A percentile compares a stretch with the other conserved stretches of the same genome.
Evolutionary conservation across 2,888 invertebrate species (phyloP).

Genomic region (Cheilosia vernalis): DNA sequence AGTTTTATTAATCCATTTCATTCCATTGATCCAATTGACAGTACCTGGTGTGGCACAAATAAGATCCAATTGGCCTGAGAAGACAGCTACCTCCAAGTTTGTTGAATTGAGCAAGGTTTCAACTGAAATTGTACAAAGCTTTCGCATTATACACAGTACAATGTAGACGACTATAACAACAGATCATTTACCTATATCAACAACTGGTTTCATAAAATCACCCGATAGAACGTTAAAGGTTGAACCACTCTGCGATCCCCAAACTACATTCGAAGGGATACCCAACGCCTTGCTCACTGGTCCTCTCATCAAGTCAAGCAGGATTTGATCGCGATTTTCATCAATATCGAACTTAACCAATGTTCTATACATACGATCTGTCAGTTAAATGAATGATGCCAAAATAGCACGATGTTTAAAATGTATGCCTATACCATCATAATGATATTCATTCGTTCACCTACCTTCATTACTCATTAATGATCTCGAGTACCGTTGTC

Average conservation of each 20-base stretch:
- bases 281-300: slow-evolving; percentile 87
- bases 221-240: slow-evolving; percentile 86
- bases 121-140: slow-evolving; percentile 84
- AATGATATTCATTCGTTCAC: slow-evolving; percentile 9
- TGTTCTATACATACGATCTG: slow-evolving; percentile 80
- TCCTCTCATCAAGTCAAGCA: slow-evolving; percentile 88
- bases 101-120: slow-evolving; percentile 88
- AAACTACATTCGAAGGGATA: slow-evolving; percentile 87
- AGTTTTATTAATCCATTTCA: slow-evolving; percentile 87
- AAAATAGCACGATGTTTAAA: too few species aligned
- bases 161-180: background rate
- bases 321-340: slow-evolving; percentile 79
- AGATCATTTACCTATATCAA: slow-evolving; percentile 85
- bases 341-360: slow-evolving; percentile 80
- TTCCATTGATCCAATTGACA: slow-evolving; percentile 89
- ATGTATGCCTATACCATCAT: too few species aligned
- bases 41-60: slow-evolving; percentile 92
- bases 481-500: slow-evolving; percentile 80
- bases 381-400: background rate
- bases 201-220: slow-evolving; percentile 93
- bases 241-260: slow-evolving; percentile 86
- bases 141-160: background rate
- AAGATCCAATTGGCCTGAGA: slow-evolving; percentile 92
- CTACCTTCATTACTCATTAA: slow-evolving; percentile 52
- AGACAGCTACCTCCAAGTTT: slow-evolving; percentile 87